Evolutionary conservation across 2,113 vertebrate species (phyloP), one percentile per base, ranked within the genome.

Genomic region (Lota lota): DNA sequence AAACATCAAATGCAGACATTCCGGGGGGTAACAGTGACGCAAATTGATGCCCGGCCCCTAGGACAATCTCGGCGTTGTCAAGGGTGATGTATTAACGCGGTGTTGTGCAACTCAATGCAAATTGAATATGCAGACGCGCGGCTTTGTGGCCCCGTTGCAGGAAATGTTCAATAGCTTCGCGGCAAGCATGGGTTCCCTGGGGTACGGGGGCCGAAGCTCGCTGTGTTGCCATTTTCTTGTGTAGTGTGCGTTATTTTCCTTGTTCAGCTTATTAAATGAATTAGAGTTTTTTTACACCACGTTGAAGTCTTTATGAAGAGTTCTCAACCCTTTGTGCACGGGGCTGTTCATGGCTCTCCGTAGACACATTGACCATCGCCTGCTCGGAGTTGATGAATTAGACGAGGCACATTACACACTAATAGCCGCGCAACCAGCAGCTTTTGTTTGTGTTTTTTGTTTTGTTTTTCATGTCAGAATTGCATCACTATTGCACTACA

Each of bases 51-150:
- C 50, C 16, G 20, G 22, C 28, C 36, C 28, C 10, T 4, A 53
- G 58, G 67, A 60, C 57, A 20, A 22, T 51, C 57, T 61, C 57
- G 21, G 58, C 21, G 67, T 50, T 58, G 67, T 68, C 58, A 51
- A 61, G 58, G 20, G 36, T 61, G 67, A 68, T 61, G 19, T 61
- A 68, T 68, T 16, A 60, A 68, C 21, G 22, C n/a, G 7, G 22
- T 22, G 22, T 68, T 59, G 28, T 60, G 36, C 40, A 50, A 61
- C 57, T 61, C 10, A 22, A 50, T 61, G 33, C 57, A 50, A 68
- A 68, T 68, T 68, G 58, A 68, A 68, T 61, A 68, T 47, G 66
- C 28, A 14, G 16, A 20, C 21, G 40, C 61, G 18, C 15, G 18
- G 18, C 28, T 47, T 53, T 57, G 66, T 67, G 66, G 40, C 40